Percentiles rank a stretch among this genome's conserved stretches.
phyloP scores from a whole-genome alignment of 2,113 vertebrate species.

The Anolis sagrei region DNA sequence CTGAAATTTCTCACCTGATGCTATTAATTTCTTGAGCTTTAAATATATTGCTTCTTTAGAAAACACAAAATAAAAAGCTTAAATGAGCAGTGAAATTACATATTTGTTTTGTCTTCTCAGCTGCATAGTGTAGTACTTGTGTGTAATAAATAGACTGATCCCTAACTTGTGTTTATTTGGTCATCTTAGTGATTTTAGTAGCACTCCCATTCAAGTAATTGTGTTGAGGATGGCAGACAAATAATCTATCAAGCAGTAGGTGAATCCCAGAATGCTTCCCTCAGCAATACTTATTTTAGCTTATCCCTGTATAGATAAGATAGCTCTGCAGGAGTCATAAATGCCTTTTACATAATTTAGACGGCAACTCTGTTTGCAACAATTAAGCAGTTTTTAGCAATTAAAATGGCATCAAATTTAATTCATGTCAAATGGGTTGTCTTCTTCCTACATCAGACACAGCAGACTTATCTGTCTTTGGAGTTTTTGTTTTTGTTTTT shows the following conservation, averaged over 20 bases:
- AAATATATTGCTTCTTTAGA: constrained; percentile 14
- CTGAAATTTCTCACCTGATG: constrained; percentile 47
- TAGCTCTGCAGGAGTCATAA: neutral
- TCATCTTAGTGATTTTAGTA: neutral
- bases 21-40: constrained; percentile 46
- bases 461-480: neutral
- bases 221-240: neutral
- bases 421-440: neutral
- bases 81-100: neutral
- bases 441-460: neutral
- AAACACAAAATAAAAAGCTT: neutral
- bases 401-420: neutral
- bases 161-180: neutral
- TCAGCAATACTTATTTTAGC: neutral
- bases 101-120: neutral
- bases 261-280: neutral
- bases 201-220: neutral
- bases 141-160: neutral
- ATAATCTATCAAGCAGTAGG: neutral
- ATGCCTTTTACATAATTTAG: neutral
- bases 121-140: neutral
- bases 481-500: neutral
- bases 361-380: neutral
- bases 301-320: neutral
- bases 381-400: neutral